These are phyloP conservation scores for Melanotaenia pygmaea DNA, from an alignment of 2,797 vertebrate genomes.

Conservation along the genomic window DNA sequence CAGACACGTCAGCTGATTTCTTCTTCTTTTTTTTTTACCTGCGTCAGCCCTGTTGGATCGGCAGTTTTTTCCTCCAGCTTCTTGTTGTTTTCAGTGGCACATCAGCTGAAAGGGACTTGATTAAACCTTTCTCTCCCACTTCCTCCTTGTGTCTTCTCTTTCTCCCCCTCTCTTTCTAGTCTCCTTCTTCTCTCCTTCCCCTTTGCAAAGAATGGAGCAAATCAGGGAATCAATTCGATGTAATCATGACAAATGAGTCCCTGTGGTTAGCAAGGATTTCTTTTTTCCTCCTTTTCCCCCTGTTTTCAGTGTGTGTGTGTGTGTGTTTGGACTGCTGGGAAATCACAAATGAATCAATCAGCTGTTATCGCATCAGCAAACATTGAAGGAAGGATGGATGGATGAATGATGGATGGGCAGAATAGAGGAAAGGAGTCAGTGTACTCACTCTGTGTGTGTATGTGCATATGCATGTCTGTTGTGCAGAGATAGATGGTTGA, in stretches of 20 bases:
- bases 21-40: slow-evolving; percentile 4
- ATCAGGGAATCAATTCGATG: slow-evolving; percentile 84
- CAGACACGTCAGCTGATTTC: slow-evolving; percentile 49
- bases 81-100: slow-evolving; percentile 47
- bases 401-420: slow-evolving; percentile 48
- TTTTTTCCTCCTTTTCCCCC: not conserved
- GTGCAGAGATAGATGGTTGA: slow-evolving; percentile 78
- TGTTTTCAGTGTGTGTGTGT: slow-evolving; percentile 9
- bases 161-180: slow-evolving; percentile 12
- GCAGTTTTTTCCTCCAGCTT: slow-evolving; percentile 11
- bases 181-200: slow-evolving; percentile 31
- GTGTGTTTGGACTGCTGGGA: slow-evolving; percentile 68
- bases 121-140: slow-evolving; percentile 61
- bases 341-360: slow-evolving; percentile 85
- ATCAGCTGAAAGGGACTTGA: slow-evolving; percentile 68
- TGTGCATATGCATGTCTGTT: slow-evolving; percentile 63
- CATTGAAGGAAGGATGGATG: slow-evolving; percentile 43
- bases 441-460: slow-evolving; percentile 48
- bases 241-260: slow-evolving; percentile 87
- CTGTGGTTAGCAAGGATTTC: slow-evolving; percentile 56
- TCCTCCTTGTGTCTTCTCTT: slow-evolving; percentile 34
- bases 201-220: slow-evolving; percentile 71
- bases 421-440: slow-evolving; percentile 46
- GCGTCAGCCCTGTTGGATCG: slow-evolving; percentile 39
- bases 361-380: slow-evolving; percentile 80